phyloP scores from a whole-genome alignment of 2,113 vertebrate species.

The Emydura subglobosa region DNA sequence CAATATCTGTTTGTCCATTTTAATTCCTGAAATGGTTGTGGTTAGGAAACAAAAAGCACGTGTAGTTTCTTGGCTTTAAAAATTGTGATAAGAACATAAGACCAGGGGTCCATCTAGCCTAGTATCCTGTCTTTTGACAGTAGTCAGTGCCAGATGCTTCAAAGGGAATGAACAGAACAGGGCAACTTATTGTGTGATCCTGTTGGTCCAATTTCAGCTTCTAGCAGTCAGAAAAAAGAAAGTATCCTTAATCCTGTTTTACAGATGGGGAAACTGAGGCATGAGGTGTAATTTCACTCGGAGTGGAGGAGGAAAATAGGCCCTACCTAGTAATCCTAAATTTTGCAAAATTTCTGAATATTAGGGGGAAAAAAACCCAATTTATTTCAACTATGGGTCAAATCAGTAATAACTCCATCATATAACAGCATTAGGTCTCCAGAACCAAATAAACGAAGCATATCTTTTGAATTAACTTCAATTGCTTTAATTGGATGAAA shows the following conservation, averaged over 20 bases:
- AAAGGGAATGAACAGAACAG: neutral
- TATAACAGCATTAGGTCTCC: neutral
- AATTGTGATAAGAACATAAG: neutral
- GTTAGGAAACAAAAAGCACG: fast-evolving
- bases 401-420: neutral
- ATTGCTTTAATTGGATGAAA: neutral
- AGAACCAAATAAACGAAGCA: neutral
- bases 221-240: neutral
- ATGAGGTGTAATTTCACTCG: neutral
- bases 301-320: neutral
- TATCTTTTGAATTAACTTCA: neutral
- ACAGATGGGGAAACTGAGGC: neutral
- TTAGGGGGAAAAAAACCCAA: neutral
- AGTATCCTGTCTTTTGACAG: neutral
- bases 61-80: fast-evolving
- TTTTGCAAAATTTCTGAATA: neutral
- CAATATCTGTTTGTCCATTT: neutral
- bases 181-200: neutral
- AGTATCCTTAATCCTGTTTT: neutral
- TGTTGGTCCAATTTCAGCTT: no score
- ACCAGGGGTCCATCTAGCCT: neutral
- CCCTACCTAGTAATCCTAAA: neutral
- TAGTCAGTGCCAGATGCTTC: neutral
- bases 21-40: neutral
- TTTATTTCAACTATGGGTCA: neutral